phyloP scores from a whole-genome alignment of 2,113 vertebrate genomes.

The Centrocercus urophasianus region DNA sequence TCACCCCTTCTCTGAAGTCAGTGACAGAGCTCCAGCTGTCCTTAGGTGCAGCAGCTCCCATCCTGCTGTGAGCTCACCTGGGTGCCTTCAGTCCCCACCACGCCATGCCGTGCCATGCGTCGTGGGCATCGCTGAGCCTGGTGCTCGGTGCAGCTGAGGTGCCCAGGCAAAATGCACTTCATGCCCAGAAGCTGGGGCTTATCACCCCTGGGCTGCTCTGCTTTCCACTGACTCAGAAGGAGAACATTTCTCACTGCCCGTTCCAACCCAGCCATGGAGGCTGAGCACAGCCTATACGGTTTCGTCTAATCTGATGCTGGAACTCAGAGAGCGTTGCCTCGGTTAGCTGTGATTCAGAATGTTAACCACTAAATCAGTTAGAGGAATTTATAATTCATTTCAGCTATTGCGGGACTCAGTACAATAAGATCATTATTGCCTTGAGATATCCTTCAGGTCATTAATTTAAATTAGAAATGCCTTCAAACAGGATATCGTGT shows the following conservation, averaged over 20 bases:
- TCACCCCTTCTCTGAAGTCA: fast-evolving
- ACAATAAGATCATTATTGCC: slow-evolving; percentile 52
- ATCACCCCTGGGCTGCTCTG: not conserved
- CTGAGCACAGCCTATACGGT: not conserved
- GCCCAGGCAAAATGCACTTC: not conserved
- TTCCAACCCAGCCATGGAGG: not conserved
- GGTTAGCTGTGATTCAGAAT: slow-evolving; percentile 4
- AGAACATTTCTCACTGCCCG: not conserved
- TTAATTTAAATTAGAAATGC: slow-evolving; percentile 69
- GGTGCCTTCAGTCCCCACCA: too few relatives aligned
- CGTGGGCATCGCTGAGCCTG: fast-evolving
- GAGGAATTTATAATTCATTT: slow-evolving; percentile 59
- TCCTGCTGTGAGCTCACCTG: not conserved
- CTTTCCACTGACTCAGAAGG: not conserved
- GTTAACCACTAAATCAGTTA: slow-evolving; percentile 42
- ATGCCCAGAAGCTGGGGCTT: not conserved
- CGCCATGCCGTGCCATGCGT: too few relatives aligned
- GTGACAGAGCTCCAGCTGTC: too few relatives aligned
- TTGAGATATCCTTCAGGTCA: slow-evolving; percentile 48
- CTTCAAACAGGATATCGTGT: slow-evolving; percentile 28
- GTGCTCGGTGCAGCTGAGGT: not conserved
- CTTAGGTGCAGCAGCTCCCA: not conserved
- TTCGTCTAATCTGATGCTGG: slow-evolving; percentile 52
- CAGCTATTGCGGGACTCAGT: slow-evolving; percentile 45
- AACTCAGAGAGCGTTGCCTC: not conserved